Evolutionary conservation across 2,113 vertebrate species (phyloP).

Genomic region (human (Homo sapiens)): GRCh38 chr18:61419501-61420000

Average conservation of each 20-base stretch:
- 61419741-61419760: constrained; percentile 19
- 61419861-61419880: neutral
- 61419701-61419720: neutral
- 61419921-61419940: neutral
- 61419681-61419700: neutral
- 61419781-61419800: constrained; percentile 36
- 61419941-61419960: neutral
- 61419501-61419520: neutral
- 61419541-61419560: neutral
- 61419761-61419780: neutral
- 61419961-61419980: neutral
- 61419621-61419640: neutral
- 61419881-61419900: constrained; percentile 42
- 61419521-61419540: neutral
- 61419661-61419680: neutral
- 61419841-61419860: neutral
- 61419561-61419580: neutral
- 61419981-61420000: neutral
- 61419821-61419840: constrained; percentile 9
- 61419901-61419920: constrained; percentile 27
- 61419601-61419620: neutral
- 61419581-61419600: neutral
- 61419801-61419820: neutral
- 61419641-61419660: neutral
- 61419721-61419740: neutral